Percentiles rank a stretch among this genome's conserved stretches.
These are phyloP conservation scores for Operophtera brumata DNA, from an alignment of 2,888 invertebrate genomes.

Conservation along the genomic window DNA sequence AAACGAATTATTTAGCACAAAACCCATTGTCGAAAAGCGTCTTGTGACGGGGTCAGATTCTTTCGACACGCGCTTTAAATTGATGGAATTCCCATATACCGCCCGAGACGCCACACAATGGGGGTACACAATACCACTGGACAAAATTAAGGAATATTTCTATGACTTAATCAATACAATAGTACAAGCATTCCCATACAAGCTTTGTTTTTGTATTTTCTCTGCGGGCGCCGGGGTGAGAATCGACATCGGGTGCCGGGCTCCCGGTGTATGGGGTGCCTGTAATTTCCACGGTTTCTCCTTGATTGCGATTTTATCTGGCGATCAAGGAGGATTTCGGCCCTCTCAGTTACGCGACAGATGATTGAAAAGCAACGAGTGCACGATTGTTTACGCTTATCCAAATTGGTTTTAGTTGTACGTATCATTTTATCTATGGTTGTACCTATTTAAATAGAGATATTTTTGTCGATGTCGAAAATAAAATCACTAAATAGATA, in stretches of 20 bases:
- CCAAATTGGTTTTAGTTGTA: slow-evolving; percentile 15
- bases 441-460: too few relatives aligned
- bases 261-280: slow-evolving; percentile 32
- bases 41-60: slow-evolving; percentile 57
- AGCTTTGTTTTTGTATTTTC: slow-evolving; percentile 67
- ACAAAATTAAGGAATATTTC: slow-evolving; percentile 68
- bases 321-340: slow-evolving; percentile 65
- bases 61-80: slow-evolving; percentile 72
- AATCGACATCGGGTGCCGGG: slow-evolving; percentile 68
- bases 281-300: slow-evolving; percentile 61
- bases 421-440: too few relatives aligned
- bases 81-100: slow-evolving; percentile 75
- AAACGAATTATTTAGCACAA: slow-evolving; percentile 70
- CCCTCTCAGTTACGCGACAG: slow-evolving; percentile 44
- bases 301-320: slow-evolving; percentile 78
- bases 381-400: slow-evolving; percentile 43
- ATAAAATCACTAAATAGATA: too few relatives aligned
- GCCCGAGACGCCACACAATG: slow-evolving; percentile 64
- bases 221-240: slow-evolving; percentile 62
- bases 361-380: slow-evolving; percentile 27
- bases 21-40: slow-evolving; percentile 53
- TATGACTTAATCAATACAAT: slow-evolving; percentile 79
- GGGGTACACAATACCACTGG: slow-evolving; percentile 33
- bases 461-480: too few relatives aligned
- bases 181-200: slow-evolving; percentile 67